A percentile compares a stretch with the other conserved stretches of the same genome.
Evolutionary conservation across 1,140 invertebrate species (phyloP).

Genomic region (Drosophila funebris): DNA sequence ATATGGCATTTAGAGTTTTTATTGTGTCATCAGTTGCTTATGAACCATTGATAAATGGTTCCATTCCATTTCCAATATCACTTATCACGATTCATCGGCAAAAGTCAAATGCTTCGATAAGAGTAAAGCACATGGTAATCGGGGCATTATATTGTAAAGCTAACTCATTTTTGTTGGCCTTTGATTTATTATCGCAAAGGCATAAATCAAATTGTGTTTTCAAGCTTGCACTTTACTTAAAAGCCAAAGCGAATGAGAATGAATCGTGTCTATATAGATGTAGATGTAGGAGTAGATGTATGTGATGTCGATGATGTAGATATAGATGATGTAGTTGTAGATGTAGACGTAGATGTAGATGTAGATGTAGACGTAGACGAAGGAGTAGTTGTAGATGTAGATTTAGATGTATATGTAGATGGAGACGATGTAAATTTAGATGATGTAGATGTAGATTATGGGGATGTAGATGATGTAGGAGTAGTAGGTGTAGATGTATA

Average conservation of each 20-base stretch:
- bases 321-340: too few species aligned
- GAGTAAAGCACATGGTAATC: conserved; percentile 16
- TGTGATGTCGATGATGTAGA: too few species aligned
- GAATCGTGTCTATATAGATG: too few species aligned
- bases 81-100: conserved; percentile 13
- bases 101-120: conserved; percentile 34
- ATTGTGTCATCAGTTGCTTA: neutral
- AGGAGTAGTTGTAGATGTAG: too few species aligned
- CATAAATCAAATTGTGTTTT: conserved; percentile 30
- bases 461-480: too few species aligned
- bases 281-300: too few species aligned
- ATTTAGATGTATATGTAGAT: too few species aligned
- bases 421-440: too few species aligned
- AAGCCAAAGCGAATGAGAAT: neutral
- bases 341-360: too few species aligned
- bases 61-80: neutral
- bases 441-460: too few species aligned
- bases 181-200: conserved; percentile 40
- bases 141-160: conserved; percentile 2
- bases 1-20: neutral
- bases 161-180: neutral
- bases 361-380: too few species aligned
- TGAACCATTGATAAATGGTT: neutral
- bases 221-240: neutral
- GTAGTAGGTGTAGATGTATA: too few species aligned